Conservation (phyloP, 2,888 invertebrate species). For the Alitta virens region DNA sequence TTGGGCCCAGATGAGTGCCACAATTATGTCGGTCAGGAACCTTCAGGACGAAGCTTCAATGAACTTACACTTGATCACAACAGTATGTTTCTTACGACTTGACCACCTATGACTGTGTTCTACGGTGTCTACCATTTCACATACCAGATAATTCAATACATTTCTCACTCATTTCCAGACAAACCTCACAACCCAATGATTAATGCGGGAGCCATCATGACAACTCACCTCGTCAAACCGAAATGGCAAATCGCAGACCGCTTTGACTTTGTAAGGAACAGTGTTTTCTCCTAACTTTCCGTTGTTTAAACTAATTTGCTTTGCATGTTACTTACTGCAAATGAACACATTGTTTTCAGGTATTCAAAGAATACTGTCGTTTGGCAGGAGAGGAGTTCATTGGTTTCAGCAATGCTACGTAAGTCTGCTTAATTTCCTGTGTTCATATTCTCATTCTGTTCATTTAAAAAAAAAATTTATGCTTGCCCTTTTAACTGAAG, state of each 20-base stretch:
- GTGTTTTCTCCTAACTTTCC: too few relatives aligned
- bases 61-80: slow-evolving; percentile 89
- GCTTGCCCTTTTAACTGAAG: too few relatives aligned
- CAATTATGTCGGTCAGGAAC: slow-evolving; percentile 90
- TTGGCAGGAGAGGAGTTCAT: slow-evolving; percentile 62
- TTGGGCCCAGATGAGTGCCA: slow-evolving; percentile 86
- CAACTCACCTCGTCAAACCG: slow-evolving; percentile 70
- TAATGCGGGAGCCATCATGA: slow-evolving; percentile 94
- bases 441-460: too few relatives aligned
- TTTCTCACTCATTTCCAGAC: too few relatives aligned
- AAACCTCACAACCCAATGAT: slow-evolving; percentile 99
- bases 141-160: background rate
- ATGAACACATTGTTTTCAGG: slow-evolving; percentile 54
- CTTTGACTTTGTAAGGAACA: slow-evolving; percentile 44
- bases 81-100: slow-evolving; percentile 65
- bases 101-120: background rate
- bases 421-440: slow-evolving; percentile 1
- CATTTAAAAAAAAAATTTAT: too few relatives aligned
- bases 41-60: slow-evolving; percentile 91
- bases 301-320: background rate
- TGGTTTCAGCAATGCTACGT: slow-evolving; percentile 12
- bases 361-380: slow-evolving; percentile 58
- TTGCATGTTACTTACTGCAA: too few relatives aligned
- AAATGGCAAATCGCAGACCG: slow-evolving; percentile 49
- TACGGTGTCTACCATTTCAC: background rate